Base-by-base conservation (phyloP, 2,113 vertebrate species). In the Taurulus bubalis region DNA sequence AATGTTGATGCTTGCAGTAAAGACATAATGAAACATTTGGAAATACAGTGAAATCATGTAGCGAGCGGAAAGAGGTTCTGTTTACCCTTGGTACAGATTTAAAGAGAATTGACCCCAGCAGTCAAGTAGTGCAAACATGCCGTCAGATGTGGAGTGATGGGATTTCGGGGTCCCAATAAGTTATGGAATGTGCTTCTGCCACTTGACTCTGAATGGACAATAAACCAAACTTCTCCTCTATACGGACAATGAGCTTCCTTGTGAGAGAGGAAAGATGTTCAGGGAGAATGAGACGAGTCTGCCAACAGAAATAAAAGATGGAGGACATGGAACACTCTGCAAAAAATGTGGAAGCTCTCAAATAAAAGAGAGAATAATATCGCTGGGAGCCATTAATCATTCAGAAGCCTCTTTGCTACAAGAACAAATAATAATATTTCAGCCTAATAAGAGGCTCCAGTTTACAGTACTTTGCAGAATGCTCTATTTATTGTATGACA, bases 281-380 rank as follows among this genome's bases (percentile, higher is more conserved):
- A 65, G 69, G 40, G 69, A 90, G 87, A 90, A 85, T 14, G 22
- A 86, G 72, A 53, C 0, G 26, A 73, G 71, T 30, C 75, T 85
- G 90, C 91, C 93, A 93, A 90, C 73, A 89, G 82, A 90, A 91
- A 91, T 87, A 91, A 86, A 56, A 87, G 79, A 83, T 73, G 75
- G 82, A 88, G 71, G 82, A 89, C 60, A 79, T 22, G 70, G 62
- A 87, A 79, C 14, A 8, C 79, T 84, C 18, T 34, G 69, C 45
- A 69, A 82, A 72, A 87, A 86, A 86, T 65, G 49, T 79, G 73
- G 85, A 88, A 87, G 87, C 68, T 78, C 82, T 92, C 20, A 84
- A 86, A 85, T 74, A 83, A 90, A 64, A 80, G 80, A 64, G 79
- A 79, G 79, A 86, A 83, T 71, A 82, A 89, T 64, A 74, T 85